Percentiles rank a stretch among this genome's conserved stretches.
These are phyloP conservation scores for Acipenser transmontanus DNA, from an alignment of 2,797 vertebrate species.

Conservation along the genomic window DNA sequence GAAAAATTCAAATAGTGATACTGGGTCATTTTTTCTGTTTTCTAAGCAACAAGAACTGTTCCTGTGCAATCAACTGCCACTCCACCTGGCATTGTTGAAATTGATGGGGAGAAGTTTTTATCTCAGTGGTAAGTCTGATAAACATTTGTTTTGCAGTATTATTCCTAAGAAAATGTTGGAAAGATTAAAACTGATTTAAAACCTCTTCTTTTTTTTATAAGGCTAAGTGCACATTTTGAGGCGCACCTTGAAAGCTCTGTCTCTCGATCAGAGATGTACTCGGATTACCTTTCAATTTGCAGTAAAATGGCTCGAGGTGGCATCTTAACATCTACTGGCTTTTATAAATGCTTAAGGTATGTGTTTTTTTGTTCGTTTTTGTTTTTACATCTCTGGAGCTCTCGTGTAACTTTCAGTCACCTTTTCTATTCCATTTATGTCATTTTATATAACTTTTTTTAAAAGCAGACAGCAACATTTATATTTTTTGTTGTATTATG, in stretches of 20 bases:
- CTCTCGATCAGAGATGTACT: conserved; percentile 94
- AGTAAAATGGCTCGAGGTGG: conserved; percentile 93
- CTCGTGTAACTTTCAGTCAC: background rate
- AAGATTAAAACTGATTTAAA: background rate
- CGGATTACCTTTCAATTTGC: conserved; percentile 91
- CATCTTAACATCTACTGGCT: conserved; percentile 91
- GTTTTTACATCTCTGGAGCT: background rate
- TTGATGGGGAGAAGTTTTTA: conserved; percentile 96
- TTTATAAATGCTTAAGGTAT: conserved; percentile 96
- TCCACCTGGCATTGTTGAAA: conserved; percentile 88
- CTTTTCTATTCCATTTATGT: background rate
- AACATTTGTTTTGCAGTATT: background rate
- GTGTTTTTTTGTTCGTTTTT: conserved; percentile 16
- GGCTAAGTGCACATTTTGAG: conserved; percentile 96
- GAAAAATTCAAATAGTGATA: no score
- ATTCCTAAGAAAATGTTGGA: background rate
- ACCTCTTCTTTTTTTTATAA: conserved; percentile 28
- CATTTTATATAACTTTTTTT: background rate
- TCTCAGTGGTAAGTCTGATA: conserved; percentile 83
- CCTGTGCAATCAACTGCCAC: conserved; percentile 70
- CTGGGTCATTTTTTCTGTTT: background rate
- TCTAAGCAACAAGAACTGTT: conserved; percentile 68
- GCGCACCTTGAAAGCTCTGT: conserved; percentile 79
- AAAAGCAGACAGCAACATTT: background rate
- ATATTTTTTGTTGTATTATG: background rate